These are phyloP conservation scores for Berghia stephanieae DNA, from an alignment of 1,140 invertebrate genomes.

Conservation along the genomic window DNA sequence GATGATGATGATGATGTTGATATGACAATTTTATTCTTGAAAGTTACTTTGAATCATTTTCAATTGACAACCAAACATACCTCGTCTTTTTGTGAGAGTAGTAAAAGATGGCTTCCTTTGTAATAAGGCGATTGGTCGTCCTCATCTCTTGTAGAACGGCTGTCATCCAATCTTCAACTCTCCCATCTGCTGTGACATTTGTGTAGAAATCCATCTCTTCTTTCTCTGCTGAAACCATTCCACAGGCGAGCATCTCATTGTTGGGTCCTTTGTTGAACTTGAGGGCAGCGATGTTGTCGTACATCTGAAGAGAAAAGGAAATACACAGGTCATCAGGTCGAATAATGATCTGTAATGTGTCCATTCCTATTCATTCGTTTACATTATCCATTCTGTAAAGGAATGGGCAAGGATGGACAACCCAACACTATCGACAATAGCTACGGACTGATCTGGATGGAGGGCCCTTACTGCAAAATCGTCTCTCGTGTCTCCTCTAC, in stretches of 20 bases:
- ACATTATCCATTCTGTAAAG: too few relatives aligned
- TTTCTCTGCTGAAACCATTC: slow-evolving; percentile 85
- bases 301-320: slow-evolving; percentile 75
- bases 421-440: too few relatives aligned
- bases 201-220: slow-evolving; percentile 86
- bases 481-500: too few relatives aligned
- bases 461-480: too few relatives aligned
- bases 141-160: slow-evolving; percentile 84
- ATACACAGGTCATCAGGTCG: slow-evolving; percentile 1
- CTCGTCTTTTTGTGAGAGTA: slow-evolving; percentile 78
- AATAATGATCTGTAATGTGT: too few relatives aligned
- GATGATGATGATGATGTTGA: too few relatives aligned
- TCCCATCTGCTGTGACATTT: slow-evolving; percentile 72
- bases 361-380: too few relatives aligned
- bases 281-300: slow-evolving; percentile 85
- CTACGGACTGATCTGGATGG: too few relatives aligned
- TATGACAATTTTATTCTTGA: too few relatives aligned
- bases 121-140: slow-evolving; percentile 81
- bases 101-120: slow-evolving; percentile 86
- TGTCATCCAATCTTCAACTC: slow-evolving; percentile 92
- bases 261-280: slow-evolving; percentile 73
- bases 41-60: too few relatives aligned
- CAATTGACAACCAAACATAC: too few relatives aligned
- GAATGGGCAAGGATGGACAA: too few relatives aligned
- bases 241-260: slow-evolving; percentile 75